Evolutionary conservation across 2,797 vertebrate species (phyloP), one percentile per base, ranked within the genome.

Genomic region (Muraenolepis orangiensis): DNA sequence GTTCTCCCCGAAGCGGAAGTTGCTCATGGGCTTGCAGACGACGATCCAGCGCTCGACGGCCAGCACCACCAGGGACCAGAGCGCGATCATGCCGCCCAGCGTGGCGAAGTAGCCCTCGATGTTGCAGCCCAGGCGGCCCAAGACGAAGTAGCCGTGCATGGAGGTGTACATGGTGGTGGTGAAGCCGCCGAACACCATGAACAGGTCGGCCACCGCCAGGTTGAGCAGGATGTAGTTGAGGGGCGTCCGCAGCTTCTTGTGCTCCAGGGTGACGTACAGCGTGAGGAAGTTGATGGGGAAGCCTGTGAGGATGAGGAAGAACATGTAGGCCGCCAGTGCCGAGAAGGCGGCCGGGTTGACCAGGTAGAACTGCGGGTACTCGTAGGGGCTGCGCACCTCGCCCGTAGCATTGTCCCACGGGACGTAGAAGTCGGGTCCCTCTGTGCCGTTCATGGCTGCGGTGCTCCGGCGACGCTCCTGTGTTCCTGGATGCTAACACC

Each of bases 171-270:
- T 91, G 30, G 94, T 99, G 73, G 95, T 95, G 4, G 96, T 98
- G 95, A 99, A 99, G 34, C 98, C 98, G 4, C 95, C 95, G 0
- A 98, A 82, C 20, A 99, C 95, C 98, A 99, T 99, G 94, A 99
- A 97, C 87, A 96, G 96, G 86, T 98, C 23, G 0, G 97, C 95
- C 13, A 98, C 87, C 0, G 96, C 98, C 82, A 99, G 91, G 87
- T 98, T 99, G 83, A 99, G 94, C 38, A 98, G 95, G 93, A 99
- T 96, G 92, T 98, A 99, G 93, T 99, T 99, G 82, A 99, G 93
- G 18, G 97, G 95, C 0, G 97, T 97, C 74, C 98, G 93, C 83
- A 99, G 95, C 92, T 99, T 99, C 96, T 98, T 99, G 94, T 99
- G 96, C 92, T 99, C 94, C 57, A 99, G 69, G 80, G 98, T 99